Percentiles rank a stretch among this genome's conserved stretches.
phyloP scores from a whole-genome alignment of 2,888 invertebrate genomes.

The Volucella inflata region DNA sequence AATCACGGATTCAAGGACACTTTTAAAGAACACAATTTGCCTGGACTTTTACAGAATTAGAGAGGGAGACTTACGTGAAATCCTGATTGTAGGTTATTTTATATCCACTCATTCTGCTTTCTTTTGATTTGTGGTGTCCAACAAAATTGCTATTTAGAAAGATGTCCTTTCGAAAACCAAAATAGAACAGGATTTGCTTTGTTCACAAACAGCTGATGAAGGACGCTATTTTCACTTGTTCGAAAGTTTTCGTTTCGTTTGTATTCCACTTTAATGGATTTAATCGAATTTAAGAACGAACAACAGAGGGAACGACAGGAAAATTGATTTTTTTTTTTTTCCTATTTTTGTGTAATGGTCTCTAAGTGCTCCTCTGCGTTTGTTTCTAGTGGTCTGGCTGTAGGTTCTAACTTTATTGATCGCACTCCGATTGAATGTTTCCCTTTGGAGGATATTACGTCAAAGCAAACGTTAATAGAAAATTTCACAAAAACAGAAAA shows the following conservation, averaged over 20 bases:
- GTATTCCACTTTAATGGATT: background rate
- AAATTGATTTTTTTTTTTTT: constrained; percentile 43
- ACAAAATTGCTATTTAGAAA: constrained; percentile 27
- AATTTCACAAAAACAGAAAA: background rate
- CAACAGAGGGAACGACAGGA: constrained; percentile 2
- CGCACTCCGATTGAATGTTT: constrained; percentile 26
- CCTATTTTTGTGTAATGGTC: background rate
- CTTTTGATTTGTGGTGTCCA: constrained; percentile 28
- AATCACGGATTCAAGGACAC: background rate
- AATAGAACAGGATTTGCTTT: constrained; percentile 43
- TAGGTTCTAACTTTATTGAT: constrained; percentile 52
- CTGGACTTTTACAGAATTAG: constrained; percentile 1
- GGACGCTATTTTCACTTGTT: constrained; percentile 34
- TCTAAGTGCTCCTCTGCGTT: too few species aligned
- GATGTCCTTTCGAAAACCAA: constrained; percentile 17
- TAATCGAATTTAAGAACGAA: constrained; percentile 9
- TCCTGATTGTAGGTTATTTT: constrained; percentile 81
- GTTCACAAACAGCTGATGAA: constrained; percentile 54
- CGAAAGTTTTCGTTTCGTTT: constrained; percentile 12
- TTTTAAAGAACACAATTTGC: too few species aligned
- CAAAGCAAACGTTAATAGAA: constrained; percentile 1
- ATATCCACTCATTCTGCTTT: constrained; percentile 78
- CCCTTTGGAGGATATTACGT: constrained; percentile 12
- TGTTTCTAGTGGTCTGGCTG: background rate
- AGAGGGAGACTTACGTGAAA: constrained; percentile 79